Conservation (phyloP, 1,140 invertebrate species). For the Nomia melanderi region DNA sequence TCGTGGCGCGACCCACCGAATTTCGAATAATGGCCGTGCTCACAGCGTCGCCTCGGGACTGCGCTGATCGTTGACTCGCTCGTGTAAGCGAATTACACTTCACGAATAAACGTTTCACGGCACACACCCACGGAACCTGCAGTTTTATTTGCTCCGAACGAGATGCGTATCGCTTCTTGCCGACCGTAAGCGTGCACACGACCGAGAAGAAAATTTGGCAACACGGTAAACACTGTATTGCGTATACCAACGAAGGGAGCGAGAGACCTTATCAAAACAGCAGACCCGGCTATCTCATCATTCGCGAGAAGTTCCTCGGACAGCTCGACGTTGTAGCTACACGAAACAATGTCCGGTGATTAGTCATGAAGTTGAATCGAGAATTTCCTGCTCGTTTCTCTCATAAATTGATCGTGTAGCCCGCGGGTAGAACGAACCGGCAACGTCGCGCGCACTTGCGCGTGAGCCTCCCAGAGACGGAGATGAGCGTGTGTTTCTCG, state of each 20-base stretch:
- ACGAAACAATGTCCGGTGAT: background rate
- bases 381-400: background rate
- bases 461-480: conserved; percentile 46
- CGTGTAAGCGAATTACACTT: too few species aligned
- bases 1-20: conserved; percentile 63
- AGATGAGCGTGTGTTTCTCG: conserved; percentile 57
- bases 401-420: conserved; percentile 38
- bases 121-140: background rate
- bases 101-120: too few species aligned
- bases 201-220: conserved; percentile 53
- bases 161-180: background rate
- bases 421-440: conserved; percentile 50
- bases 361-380: background rate
- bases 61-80: conserved; percentile 20
- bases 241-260: conserved; percentile 28
- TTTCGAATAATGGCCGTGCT: conserved; percentile 67
- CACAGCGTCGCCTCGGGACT: conserved; percentile 21
- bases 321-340: background rate
- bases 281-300: conserved; percentile 17
- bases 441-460: conserved; percentile 72
- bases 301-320: background rate
- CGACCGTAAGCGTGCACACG: background rate
- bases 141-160: background rate
- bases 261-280: conserved; percentile 40
- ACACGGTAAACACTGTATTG: conserved; percentile 56